Evolutionary conservation across 1,140 invertebrate species (phyloP), one percentile per base, ranked within the genome.

Genomic region (Bombus fervidus): DNA sequence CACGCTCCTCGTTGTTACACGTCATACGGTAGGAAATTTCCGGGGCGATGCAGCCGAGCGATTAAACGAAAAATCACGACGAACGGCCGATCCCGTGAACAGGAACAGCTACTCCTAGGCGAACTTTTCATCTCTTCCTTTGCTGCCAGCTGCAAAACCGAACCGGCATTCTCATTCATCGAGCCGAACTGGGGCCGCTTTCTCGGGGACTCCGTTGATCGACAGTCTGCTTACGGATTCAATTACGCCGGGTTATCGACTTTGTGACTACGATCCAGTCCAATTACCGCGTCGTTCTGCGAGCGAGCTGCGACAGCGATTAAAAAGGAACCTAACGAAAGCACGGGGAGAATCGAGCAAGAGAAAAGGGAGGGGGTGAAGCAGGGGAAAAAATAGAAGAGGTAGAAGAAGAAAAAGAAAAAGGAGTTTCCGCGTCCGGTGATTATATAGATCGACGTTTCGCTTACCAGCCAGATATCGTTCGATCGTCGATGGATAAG

Each of bases 191-290:
- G n/a, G n/a, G n/a, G 68, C 53, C 15, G 64, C 62, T 68, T 79
- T 76, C 77, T 57, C 68, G 64, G 69, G 81, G 76, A 69, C 47
- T 66, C 15, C n/a, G 85, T 84, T 86, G 86, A 90, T 90, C 86
- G 89, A 90, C 83, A 85, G 83, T 78, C 87, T 91, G 90, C 90
- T 91, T 89, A 87, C 85, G 71, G 84, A 91, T 91, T 91, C 90
- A 90, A 91, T 90, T 90, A 90, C 89, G 76, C 59, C 83, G 57
- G 83, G 83, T 86, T 90, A 90, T 90, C 87, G 90, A 91, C 89
- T 90, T 88, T 88, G 89, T 85, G 89, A 90, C 89, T 88, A 77
- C 86, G 83, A 90, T 90, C 82, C 85, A 43, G 78, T 90, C 89
- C 89, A 90, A 90, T 90, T 90, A 90, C 86, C 86, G 79, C 57